Percentiles rank a stretch among this genome's conserved stretches.
These are phyloP conservation scores for Corythoichthys intestinalis DNA, from an alignment of 2,113 vertebrate genomes.

Conservation along the genomic window DNA sequence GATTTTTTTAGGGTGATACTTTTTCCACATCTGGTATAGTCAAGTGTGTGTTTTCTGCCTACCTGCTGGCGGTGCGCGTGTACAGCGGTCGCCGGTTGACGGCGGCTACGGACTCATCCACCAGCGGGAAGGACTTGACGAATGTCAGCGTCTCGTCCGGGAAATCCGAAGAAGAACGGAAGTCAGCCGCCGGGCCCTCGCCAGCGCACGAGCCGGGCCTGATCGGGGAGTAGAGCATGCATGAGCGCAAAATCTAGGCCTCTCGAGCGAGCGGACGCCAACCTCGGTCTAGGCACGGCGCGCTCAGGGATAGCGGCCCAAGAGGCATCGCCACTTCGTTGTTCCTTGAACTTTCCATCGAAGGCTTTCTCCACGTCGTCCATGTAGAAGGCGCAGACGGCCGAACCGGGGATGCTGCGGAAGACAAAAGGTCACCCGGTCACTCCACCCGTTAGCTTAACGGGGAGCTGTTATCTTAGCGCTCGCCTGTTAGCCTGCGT, in stretches of 20 bases:
- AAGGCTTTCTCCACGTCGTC: constrained; percentile 85
- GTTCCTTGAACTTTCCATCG: constrained; percentile 84
- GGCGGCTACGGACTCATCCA: constrained; percentile 79
- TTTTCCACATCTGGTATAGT: too few species aligned
- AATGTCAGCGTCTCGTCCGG: constrained; percentile 85
- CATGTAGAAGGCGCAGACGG: constrained; percentile 89
- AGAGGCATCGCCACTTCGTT: constrained; percentile 74
- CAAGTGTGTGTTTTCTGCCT: neutral
- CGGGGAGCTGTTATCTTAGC: neutral
- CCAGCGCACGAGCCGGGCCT: constrained; percentile 87
- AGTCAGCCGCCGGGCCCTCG: constrained; percentile 61
- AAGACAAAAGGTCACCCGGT: neutral
- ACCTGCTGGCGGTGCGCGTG: constrained; percentile 81
- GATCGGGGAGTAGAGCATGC: neutral
- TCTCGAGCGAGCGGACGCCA: neutral
- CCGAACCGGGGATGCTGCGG: constrained; percentile 86
- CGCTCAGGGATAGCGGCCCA: constrained; percentile 83
- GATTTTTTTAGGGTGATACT: too few species aligned
- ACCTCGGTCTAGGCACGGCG: constrained; percentile 78
- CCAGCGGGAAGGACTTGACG: constrained; percentile 86
- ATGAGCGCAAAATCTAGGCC: too few species aligned
- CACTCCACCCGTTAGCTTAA: too few species aligned
- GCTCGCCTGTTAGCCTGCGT: constrained; percentile 87
- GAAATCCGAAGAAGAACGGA: constrained; percentile 78
- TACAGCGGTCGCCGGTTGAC: constrained; percentile 77